Percentiles rank a stretch among this genome's conserved stretches.
These are phyloP conservation scores for Thaumatotibia leucotreta DNA, from an alignment of 1,140 invertebrate species.

Conservation along the genomic window DNA sequence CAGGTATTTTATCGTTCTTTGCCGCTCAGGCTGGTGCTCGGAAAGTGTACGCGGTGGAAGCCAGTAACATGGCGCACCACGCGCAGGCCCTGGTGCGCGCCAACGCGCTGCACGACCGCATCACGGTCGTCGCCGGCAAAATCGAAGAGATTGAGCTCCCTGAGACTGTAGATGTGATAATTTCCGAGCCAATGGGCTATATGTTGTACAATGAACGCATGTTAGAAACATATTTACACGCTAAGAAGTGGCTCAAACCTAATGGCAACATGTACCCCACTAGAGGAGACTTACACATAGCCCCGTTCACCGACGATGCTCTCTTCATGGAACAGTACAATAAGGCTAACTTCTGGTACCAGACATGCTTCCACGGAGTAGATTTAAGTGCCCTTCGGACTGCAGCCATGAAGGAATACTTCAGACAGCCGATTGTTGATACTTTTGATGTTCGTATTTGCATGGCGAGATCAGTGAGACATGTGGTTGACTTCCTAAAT, in stretches of 20 bases:
- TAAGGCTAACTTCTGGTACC: conserved; percentile 99
- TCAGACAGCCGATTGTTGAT: conserved; percentile 98
- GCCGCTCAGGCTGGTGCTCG: conserved; percentile 97
- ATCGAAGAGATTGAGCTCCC: conserved; percentile 98
- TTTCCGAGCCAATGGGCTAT: conserved; percentile 99
- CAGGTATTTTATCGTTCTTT: conserved; percentile 99
- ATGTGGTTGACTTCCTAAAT: conserved; percentile 96
- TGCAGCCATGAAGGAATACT: conserved; percentile 98
- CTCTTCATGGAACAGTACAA: conserved; percentile 99
- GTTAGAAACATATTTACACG: conserved; percentile 99
- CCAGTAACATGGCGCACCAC: conserved; percentile 98
- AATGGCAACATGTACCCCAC: conserved; percentile 97
- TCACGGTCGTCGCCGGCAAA: conserved; percentile 97
- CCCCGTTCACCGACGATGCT: conserved; percentile 98
- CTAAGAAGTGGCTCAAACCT: conserved; percentile 97
- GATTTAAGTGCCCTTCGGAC: conserved; percentile 91
- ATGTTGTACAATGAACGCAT: conserved; percentile 99
- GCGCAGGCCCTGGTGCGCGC: conserved; percentile 94
- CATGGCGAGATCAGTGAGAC: conserved; percentile 95
- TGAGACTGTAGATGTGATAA: conserved; percentile 97
- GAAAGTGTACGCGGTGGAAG: conserved; percentile 98
- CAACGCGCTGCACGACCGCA: conserved; percentile 92
- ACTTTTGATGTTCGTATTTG: conserved; percentile 99
- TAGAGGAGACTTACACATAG: conserved; percentile 96
- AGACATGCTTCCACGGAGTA: conserved; percentile 98